These are phyloP conservation scores for Dendrolimus pini DNA, from an alignment of 2,888 invertebrate species.

Conservation along the genomic window DNA sequence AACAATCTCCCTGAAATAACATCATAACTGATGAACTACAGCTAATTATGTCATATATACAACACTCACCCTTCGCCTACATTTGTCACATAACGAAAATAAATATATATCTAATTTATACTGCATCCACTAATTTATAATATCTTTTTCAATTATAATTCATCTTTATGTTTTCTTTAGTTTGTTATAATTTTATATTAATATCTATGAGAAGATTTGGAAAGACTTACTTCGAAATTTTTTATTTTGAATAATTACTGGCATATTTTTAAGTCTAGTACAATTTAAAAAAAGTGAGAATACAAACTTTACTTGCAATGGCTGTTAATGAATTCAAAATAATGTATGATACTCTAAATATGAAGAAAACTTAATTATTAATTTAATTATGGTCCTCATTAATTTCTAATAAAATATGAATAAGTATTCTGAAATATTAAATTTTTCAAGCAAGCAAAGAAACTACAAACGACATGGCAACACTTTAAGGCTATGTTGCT, in stretches of 20 bases:
- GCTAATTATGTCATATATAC: constrained; percentile 34
- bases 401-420: too few relatives aligned
- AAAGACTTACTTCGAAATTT: constrained; percentile 19
- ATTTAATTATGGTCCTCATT: too few relatives aligned
- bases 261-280: too few relatives aligned
- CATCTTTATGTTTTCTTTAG: neutral
- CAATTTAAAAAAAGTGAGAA: too few relatives aligned
- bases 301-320: too few relatives aligned
- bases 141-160: constrained; percentile 21
- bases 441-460: neutral
- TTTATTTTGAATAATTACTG: too few relatives aligned
- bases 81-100: constrained; percentile 49
- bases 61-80: constrained; percentile 18
- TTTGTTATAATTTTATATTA: neutral
- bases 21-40: constrained; percentile 18
- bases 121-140: neutral
- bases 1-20: constrained; percentile 25
- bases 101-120: constrained; percentile 34
- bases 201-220: constrained; percentile 25
- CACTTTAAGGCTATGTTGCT: neutral
- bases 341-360: too few relatives aligned
- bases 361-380: too few relatives aligned
- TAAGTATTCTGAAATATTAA: too few relatives aligned
- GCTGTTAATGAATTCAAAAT: too few relatives aligned
- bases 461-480: neutral